phyloP scores from a whole-genome alignment of 2,888 invertebrate species.

The Exocentrus adspersus region DNA sequence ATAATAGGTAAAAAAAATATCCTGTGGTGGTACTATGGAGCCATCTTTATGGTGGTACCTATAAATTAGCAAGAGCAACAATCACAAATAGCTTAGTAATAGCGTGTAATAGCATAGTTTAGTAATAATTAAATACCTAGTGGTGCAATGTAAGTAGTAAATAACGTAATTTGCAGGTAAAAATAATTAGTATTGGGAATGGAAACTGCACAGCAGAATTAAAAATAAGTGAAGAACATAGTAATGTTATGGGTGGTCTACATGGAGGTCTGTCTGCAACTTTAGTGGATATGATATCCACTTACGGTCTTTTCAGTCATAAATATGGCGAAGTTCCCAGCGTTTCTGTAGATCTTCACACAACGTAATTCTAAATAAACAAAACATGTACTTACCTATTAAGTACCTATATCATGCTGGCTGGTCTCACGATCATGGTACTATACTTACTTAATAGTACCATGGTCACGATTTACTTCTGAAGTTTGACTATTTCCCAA shows the following conservation, averaged over 20 bases:
- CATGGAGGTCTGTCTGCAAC: conserved; percentile 90
- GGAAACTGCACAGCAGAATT: conserved; percentile 82
- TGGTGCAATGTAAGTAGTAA: too few species aligned
- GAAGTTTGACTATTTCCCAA: not conserved
- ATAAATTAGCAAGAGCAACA: too few species aligned
- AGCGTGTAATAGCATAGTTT: too few species aligned
- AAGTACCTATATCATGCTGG: not conserved
- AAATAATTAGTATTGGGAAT: conserved; percentile 63
- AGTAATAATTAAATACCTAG: too few species aligned
- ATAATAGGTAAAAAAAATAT: too few species aligned
- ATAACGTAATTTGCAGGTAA: conserved; percentile 7
- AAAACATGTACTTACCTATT: not conserved
- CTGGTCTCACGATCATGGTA: too few species aligned
- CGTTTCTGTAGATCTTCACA: conserved; percentile 84
- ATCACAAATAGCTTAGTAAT: too few species aligned
- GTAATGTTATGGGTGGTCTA: conserved; percentile 78
- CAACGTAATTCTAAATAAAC: too few species aligned
- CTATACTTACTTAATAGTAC: too few species aligned
- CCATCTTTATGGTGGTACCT: too few species aligned
- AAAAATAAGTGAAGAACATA: conserved; percentile 76
- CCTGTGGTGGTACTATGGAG: too few species aligned
- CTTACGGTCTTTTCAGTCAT: conserved; percentile 76
- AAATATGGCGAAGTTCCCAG: conserved; percentile 70
- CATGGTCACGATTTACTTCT: too few species aligned
- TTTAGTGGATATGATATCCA: conserved; percentile 80